Base-by-base conservation (phyloP, 2,797 vertebrate species). In the Antrozous pallidus region DNA sequence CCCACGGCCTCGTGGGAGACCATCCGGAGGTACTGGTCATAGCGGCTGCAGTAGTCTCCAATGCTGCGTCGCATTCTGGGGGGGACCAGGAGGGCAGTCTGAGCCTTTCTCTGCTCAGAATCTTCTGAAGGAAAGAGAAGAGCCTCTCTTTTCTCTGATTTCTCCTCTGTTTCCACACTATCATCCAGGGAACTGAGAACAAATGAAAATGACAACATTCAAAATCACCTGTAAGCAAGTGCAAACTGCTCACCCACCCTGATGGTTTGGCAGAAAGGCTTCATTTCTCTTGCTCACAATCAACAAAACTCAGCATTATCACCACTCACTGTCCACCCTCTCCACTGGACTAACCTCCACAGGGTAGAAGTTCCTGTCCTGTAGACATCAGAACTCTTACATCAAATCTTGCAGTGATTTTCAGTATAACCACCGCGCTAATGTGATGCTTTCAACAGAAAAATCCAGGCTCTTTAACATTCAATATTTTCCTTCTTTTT, bases 1-100 rank as follows among this genome's bases (percentile, higher is more conserved):
- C 99, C 99, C 33, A 99, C 95, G 0, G 97, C 97, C 96, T 99
- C 98, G 0, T 99, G 99, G 18, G 98, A 98, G 65, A 98, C 98
- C 63, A 98, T 81, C 1, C 95, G 98, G 87, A 99, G 98, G 97
- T 99, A 98, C 65, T 97, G 97, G 54, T 98, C 96, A 38, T 98
- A 99, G 47, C 98, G 97, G 85, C 98, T 98, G 36, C 98, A 98
- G 96, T 99, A 99, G 83, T 97, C 98, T 20, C 97, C 84, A 86
- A 99, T 98, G 97, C 96, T 99, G 92, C 90, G 98, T 88, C 98
- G 98, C 97, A 98, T 98, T 82, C 82, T 28, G 14, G 93, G 93
- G 1, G 99, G 98, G 67, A 99, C 97, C 0, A 97, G 98, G 61
- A 99, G 83, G 56, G 56, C 95, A 3, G 97, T 47, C 2, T 2